Percentiles rank a stretch among this genome's conserved stretches.
Conservation (phyloP, 2,797 vertebrate genomes). For the Chromis chromis region DNA sequence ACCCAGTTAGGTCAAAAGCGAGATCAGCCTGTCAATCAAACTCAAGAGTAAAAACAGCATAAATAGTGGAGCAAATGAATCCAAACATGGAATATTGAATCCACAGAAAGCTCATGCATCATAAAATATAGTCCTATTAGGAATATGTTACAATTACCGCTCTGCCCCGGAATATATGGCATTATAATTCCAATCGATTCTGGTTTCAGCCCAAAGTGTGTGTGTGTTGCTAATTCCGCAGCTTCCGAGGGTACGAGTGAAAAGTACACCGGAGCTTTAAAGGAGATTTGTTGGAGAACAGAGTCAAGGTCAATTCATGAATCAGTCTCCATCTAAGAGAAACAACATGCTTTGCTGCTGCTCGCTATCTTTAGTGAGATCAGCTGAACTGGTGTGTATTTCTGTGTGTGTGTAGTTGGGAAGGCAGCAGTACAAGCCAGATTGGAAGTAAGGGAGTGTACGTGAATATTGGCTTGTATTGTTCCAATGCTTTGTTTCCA, state of each 20-base stretch:
- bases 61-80: background rate
- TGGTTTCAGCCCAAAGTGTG: background rate
- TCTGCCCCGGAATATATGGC: background rate
- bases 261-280: constrained; percentile 34
- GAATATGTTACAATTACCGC: background rate
- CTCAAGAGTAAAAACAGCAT: constrained; percentile 10
- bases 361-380: constrained; percentile 67
- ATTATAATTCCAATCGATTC: background rate
- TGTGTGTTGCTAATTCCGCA: constrained; percentile 34
- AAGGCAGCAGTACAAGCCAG: constrained; percentile 23
- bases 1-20: constrained; percentile 48
- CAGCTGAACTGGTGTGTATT: constrained; percentile 40
- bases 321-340: constrained; percentile 68
- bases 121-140: background rate
- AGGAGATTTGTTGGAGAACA: constrained; percentile 53
- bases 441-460: constrained; percentile 4
- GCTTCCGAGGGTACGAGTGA: constrained; percentile 2
- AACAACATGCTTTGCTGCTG: constrained; percentile 59
- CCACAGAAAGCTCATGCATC: background rate
- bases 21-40: constrained; percentile 61
- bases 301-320: constrained; percentile 73
- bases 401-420: constrained; percentile 15
- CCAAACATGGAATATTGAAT: constrained; percentile 5
- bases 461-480: constrained; percentile 22
- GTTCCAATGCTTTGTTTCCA: constrained; percentile 18